Evolutionary conservation across 2,113 vertebrate genomes (phyloP), one percentile per base, ranked within the genome.

Genomic region (Mesoclemmys tuberculata): DNA sequence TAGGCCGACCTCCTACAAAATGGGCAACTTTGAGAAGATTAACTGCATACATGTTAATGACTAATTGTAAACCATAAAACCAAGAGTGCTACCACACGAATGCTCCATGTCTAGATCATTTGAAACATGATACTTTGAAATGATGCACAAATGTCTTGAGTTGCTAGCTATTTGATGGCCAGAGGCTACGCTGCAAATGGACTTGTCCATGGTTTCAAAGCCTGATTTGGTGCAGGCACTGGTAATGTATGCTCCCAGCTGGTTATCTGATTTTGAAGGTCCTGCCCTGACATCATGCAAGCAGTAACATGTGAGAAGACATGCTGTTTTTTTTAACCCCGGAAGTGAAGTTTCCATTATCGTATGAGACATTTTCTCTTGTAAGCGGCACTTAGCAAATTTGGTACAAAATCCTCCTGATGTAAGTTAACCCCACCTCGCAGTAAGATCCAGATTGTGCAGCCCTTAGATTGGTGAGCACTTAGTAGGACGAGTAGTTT

Each of bases 331-430:
- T 87, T 71, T 90, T 71, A 13, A 26, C 84, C 78, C 80, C 75
- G 13, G n/a, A 81, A 21, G 52, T 1, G 2, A 82, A 71, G 48
- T 46, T 87, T 79, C 26, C 35, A 1, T 87, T 74, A 52, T 0
- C 0, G 27, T 74, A 90, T 90, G 29, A 49, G 31, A 18, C 13
- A 11, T 84, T 95, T 89, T 10, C 41, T 46, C 41, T 77, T 46
- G 24, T 24, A 77, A 8, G 74, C 79, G 27, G 46, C 44, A 49
- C 78, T 78, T 86, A 6, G 44, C 0, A 3, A 68, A 48, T 84
- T 18, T 0, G 0, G 29, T 82, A 6, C 58, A 24, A 26, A 92
- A 82, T 68, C 27, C 38, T 71, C 35, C 7, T 85, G 21, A 3
- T 54, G 3, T 11, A 14, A 86, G 3, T 35, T 86, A 92, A 88